Conservation (phyloP, 2,113 vertebrate genomes). For the Pollachius pollachius region DNA sequence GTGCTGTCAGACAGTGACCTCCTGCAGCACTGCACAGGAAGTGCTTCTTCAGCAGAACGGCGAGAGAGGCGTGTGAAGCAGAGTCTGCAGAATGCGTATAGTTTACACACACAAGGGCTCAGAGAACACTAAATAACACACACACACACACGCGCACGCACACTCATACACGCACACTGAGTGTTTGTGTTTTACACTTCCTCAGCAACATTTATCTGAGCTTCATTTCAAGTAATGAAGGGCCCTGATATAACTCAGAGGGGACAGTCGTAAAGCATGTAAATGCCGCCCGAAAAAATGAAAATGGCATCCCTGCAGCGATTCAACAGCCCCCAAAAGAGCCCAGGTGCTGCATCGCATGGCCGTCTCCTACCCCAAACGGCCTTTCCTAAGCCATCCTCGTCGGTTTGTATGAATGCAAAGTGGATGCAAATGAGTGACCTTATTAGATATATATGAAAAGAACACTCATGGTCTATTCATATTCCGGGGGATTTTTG, state of each 20-base stretch:
- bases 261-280: slow-evolving; percentile 55
- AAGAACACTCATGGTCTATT: slow-evolving; percentile 47
- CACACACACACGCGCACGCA: slow-evolving; percentile 13
- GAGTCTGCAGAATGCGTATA: slow-evolving; percentile 62
- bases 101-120: slow-evolving; percentile 44
- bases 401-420: slow-evolving; percentile 41
- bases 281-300: slow-evolving; percentile 62
- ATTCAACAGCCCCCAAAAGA: slow-evolving; percentile 61
- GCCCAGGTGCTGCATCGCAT: slow-evolving; percentile 38
- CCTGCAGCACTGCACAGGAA: slow-evolving; percentile 53
- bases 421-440: slow-evolving; percentile 59
- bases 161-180: slow-evolving; percentile 13
- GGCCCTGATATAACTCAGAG: slow-evolving; percentile 51
- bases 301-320: slow-evolving; percentile 57
- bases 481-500: slow-evolving; percentile 31
- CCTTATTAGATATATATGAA: slow-evolving; percentile 39
- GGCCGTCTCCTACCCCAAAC: slow-evolving; percentile 43
- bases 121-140: slow-evolving; percentile 47
- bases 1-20: slow-evolving; percentile 63
- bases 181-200: slow-evolving; percentile 49
- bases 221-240: slow-evolving; percentile 64
- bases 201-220: slow-evolving; percentile 65
- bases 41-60: slow-evolving; percentile 64
- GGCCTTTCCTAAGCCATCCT: slow-evolving; percentile 30
- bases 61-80: slow-evolving; percentile 39